A percentile compares a stretch with the other conserved stretches of the same genome.
Conservation (phyloP, 2,113 vertebrate species). For the Corythornis madagascariensis region DNA sequence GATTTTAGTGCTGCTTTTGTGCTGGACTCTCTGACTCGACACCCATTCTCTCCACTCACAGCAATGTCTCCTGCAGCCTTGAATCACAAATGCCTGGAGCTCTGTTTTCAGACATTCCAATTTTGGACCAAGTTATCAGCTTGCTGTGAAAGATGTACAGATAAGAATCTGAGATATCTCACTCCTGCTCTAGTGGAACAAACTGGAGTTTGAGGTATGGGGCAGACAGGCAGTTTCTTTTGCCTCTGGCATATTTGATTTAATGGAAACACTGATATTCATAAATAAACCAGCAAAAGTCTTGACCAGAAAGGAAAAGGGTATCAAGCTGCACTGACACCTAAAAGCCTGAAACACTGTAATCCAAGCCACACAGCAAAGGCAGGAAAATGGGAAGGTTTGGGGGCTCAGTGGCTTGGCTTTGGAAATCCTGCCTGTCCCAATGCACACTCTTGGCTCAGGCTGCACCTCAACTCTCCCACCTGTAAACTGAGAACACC, state of each 20-base stretch:
- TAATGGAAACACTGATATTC: neutral
- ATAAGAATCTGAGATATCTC: neutral
- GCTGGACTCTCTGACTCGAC: neutral
- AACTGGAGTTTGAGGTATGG: neutral
- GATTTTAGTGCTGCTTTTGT: neutral
- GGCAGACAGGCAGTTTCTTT: neutral
- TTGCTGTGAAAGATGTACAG: neutral
- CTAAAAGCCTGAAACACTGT: neutral
- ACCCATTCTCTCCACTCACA: neutral
- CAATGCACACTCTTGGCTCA: fast-evolving
- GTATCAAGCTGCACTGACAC: neutral
- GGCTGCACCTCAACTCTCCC: neutral
- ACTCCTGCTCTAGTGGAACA: neutral
- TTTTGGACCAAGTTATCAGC: neutral
- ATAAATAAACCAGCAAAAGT: neutral
- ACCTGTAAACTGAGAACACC: neutral
- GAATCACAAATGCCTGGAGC: neutral
- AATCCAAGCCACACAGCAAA: neutral
- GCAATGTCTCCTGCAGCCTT: neutral
- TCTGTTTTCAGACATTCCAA: neutral
- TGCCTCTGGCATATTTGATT: neutral
- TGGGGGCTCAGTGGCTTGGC: neutral
- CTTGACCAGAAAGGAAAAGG: neutral
- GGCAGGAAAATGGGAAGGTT: neutral
- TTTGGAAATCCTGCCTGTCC: neutral